Evolutionary conservation across 2,113 vertebrate species (phyloP), one percentile per base, ranked within the genome.

Genomic region (Trichomycterus rosablanca): DNA sequence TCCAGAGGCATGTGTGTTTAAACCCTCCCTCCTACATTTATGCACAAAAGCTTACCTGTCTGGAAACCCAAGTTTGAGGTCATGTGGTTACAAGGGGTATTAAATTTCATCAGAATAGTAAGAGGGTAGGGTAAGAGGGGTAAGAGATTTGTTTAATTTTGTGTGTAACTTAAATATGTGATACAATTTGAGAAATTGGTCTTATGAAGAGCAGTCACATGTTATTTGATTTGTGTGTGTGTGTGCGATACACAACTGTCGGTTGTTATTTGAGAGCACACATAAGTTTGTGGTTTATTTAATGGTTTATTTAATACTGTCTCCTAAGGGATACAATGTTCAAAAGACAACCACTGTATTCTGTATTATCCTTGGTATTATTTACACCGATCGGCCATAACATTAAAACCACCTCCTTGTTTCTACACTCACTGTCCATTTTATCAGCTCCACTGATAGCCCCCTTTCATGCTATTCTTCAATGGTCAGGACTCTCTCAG

Each of bases 311-410:
- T n/a, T n/a, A n/a, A n/a, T n/a, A n/a, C n/a, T 66, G 72, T 69
- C 75, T 80, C 71, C 72, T 67, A 48, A 42, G 66, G 76, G 81
- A 69, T 64, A 67, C 73, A 74, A 82, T 84, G 81, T 22, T 35
- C 30, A 32, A 34, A 83, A 79, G n/a, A n/a, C n/a, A n/a, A n/a
- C n/a, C 75, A 71, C 68, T 63, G 70, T 22, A 37, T 50, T 63
- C 74, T 75, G 62, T 73, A 75, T 71, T 70, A 67, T 55, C 55
- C 39, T 56, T 51, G 16, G 16, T 7, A 7, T 76, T n/a, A n/a
- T n/a, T n/a, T n/a, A n/a, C n/a, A n/a, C n/a, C n/a, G n/a, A n/a
- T n/a, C n/a, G n/a, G n/a, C n/a, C n/a, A n/a, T n/a, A n/a, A n/a
- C n/a, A n/a, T n/a, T n/a, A n/a, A n/a, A n/a, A n/a, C n/a, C n/a